Evolutionary conservation across 2,888 invertebrate species (phyloP), one percentile per base, ranked within the genome.

Genomic region (Pseudoips prasinana): DNA sequence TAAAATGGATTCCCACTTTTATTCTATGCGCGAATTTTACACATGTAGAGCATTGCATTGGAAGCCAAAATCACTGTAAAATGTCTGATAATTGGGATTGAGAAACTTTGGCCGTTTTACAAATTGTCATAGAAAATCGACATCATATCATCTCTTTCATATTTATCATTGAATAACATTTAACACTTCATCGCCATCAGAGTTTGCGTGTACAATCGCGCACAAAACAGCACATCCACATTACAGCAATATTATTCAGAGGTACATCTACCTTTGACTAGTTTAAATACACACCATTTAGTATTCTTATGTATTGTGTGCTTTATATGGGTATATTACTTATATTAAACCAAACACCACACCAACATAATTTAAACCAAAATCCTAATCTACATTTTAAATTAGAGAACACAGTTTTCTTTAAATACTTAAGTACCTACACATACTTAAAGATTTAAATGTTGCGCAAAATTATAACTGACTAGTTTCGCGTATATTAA

Each of bases 401-500:
- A 81, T 79, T 83, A 85, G 69, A 84, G 83, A 87, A 87, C 86
- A 87, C 86, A 83, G 80, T 73, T 76, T 73, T 70, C 74, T 76
- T 77, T 81, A 65, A 80, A 83, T 78, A 80, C 83, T 80, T 83
- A 81, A 58, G 64, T 68, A 53, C n/a, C n/a, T n/a, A n/a, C 66
- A 66, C 50, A 65, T 79, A 80, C 82, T 82, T 84, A 82, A 73
- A 75, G 72, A 73, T 77, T 83, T 84, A 81, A 57, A 83, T 79
- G 82, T 89, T 87, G 87, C 87, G 85, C 88, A 89, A 89, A 88
- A 80, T 79, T 77, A 84, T 84, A 87, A 84, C 83, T 89, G 89
- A 89, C 89, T 89, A 89, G 89, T 88, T 84, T 77, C 80, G 81
- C 86, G 81, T 86, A 85, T 76, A 85, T 61, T 89, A 89, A 89